Conservation (phyloP, 2,113 vertebrate genomes). For the Pycnonotus jocosus region DNA sequence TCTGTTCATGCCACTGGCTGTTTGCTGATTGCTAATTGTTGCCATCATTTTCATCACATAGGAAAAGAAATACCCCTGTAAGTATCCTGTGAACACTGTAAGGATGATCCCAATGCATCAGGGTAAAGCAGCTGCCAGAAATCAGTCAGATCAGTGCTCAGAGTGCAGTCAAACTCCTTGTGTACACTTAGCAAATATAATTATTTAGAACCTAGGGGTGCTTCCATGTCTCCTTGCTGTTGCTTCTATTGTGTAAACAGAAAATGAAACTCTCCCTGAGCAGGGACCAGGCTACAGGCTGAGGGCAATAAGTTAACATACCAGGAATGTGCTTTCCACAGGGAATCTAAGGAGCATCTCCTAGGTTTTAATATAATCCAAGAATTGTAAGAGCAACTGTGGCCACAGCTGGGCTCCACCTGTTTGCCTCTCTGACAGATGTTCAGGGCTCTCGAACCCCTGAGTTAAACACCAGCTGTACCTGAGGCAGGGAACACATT, state of each 20-base stretch:
- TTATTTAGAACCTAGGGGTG: background rate
- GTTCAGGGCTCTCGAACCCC: background rate
- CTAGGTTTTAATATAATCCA: background rate
- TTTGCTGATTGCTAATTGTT: background rate
- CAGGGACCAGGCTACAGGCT: background rate
- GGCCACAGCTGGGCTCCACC: constrained; percentile 39
- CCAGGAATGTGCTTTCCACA: background rate
- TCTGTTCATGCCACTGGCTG: background rate
- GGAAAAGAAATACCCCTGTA: background rate
- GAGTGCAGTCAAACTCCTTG: background rate
- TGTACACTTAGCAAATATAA: background rate
- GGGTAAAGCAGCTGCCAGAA: background rate
- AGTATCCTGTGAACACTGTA: background rate
- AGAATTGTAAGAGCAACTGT: background rate
- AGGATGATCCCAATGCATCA: background rate
- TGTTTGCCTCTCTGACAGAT: constrained; percentile 3
- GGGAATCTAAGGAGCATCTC: background rate
- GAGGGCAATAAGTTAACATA: background rate
- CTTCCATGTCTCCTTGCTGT: background rate
- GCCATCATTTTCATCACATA: background rate
- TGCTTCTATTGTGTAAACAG: background rate
- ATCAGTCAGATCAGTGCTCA: background rate
- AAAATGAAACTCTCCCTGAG: background rate
- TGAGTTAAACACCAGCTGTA: background rate
- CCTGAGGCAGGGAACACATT: background rate